Percentiles rank a stretch among this genome's conserved stretches.
Conservation (phyloP, 2,888 invertebrate genomes). For the Elysia crispata region DNA sequence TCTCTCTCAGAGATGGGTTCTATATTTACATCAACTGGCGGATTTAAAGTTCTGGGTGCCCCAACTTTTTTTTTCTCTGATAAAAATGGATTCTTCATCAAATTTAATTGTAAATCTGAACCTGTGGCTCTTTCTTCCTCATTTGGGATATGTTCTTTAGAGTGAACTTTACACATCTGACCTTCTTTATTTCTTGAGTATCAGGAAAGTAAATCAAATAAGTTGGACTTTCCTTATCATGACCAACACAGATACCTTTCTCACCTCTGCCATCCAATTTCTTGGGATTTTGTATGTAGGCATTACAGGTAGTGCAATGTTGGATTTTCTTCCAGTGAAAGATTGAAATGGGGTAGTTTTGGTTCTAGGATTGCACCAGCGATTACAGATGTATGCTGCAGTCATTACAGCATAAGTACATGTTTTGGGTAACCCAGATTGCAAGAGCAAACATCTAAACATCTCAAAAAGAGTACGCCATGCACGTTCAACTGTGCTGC, state of each 20-base stretch:
- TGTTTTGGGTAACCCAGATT: constrained; percentile 49
- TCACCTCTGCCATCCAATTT: constrained; percentile 50
- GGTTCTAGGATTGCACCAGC: constrained; percentile 43
- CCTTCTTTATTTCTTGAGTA: too few species aligned
- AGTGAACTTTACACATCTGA: too few species aligned
- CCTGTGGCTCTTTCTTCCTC: too few species aligned
- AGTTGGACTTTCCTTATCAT: constrained; percentile 40
- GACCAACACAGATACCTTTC: constrained; percentile 44
- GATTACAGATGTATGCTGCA: constrained; percentile 50
- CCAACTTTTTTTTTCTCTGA: too few species aligned
- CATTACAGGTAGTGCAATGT: constrained; percentile 26
- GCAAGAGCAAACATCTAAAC: constrained; percentile 50
- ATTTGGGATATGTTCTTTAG: too few species aligned
- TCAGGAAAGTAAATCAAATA: constrained; percentile 49
- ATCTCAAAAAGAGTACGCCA: constrained; percentile 53
- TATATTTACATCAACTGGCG: too few species aligned
- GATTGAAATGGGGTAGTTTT: constrained; percentile 44
- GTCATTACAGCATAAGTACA: constrained; percentile 53
- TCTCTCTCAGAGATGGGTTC: too few species aligned
- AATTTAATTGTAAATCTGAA: too few species aligned
- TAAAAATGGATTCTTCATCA: too few species aligned
- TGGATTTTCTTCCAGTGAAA: constrained; percentile 46
- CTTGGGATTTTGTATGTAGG: constrained; percentile 15
- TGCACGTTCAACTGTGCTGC: constrained; percentile 48
- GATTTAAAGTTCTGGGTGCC: too few species aligned